A percentile compares a stretch with the other conserved stretches of the same genome.
Evolutionary conservation across 2,113 vertebrate genomes (phyloP).

Genomic region (Amazona vittata): DNA sequence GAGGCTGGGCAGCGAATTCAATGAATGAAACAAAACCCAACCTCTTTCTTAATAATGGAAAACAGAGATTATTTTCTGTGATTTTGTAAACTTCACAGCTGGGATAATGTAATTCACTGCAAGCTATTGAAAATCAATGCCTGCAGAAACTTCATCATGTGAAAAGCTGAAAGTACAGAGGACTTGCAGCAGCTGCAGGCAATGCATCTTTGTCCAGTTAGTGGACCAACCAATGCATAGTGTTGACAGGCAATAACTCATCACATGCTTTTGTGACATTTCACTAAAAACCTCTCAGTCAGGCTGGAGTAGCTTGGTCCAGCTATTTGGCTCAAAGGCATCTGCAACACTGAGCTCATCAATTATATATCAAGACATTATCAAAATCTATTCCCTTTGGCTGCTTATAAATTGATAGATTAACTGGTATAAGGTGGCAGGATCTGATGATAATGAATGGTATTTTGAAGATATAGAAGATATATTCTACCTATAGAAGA

Average conservation of each 20-base stretch:
- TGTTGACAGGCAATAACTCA: background rate
- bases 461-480: background rate
- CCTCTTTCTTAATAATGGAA: background rate
- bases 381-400: background rate
- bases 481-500: background rate
- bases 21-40: conserved; percentile 9
- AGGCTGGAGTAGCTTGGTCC: background rate
- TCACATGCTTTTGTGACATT: background rate
- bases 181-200: background rate
- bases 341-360: background rate
- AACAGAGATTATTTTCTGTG: background rate
- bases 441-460: background rate
- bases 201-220: background rate
- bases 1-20: background rate
- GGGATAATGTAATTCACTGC: background rate
- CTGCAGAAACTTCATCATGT: background rate
- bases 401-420: background rate
- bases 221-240: background rate
- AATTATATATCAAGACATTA: background rate
- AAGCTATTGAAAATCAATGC: background rate
- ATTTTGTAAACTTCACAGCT: background rate
- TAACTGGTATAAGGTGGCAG: background rate
- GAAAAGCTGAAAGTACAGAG: background rate
- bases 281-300: background rate
- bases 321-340: background rate